Evolutionary conservation across 2,797 vertebrate genomes (phyloP), one percentile per base, ranked within the genome.

Genomic region (Harpagifer antarcticus): DNA sequence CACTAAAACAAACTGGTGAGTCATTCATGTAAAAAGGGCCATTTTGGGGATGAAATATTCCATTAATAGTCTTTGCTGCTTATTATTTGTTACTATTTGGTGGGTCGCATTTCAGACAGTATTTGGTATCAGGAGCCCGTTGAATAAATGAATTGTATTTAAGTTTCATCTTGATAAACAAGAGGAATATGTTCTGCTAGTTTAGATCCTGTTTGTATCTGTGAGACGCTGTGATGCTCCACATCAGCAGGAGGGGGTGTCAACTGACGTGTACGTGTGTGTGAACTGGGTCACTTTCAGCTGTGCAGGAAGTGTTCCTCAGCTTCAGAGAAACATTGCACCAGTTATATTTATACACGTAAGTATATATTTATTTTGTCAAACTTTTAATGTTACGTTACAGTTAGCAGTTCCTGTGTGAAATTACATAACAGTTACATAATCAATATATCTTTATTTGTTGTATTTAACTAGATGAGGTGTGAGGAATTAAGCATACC

Each of bases 191-290:
- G 13, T 59, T 40, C 9, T 16, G 23, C 7, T 4, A 14, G 40
- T 19, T 40, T 1, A 31, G 23, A 4, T 63, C 19, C 8, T 33
- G 1, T 56, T 8, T 4, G 23, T 23, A 27, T 27, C 33, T 63
- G 52, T 16, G 23, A n/a, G 20, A 64, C 4, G 12, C 11, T 7
- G 4, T 33, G 19, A n/a, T 58, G 33, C 64, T 43, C 9, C 12
- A 27, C 14, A 5, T 45, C 1, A 48, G 7, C 77, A 76, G 55
- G 40, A 61, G 76, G 56, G 69, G 66, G 81, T 19, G 27, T 40
- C 4, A n/a, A n/a, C n/a, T n/a, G n/a, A n/a, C n/a, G 47, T 69
- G 33, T 56, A 16, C n/a, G 3, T 27, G 19, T 10, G n/a, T 27
- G 55, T 19, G 9, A 58, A 12, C 42, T 48, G 72, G 62, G 15